Conservation (phyloP, 2,797 vertebrate genomes). For the Triplophysa yarkandensis region DNA sequence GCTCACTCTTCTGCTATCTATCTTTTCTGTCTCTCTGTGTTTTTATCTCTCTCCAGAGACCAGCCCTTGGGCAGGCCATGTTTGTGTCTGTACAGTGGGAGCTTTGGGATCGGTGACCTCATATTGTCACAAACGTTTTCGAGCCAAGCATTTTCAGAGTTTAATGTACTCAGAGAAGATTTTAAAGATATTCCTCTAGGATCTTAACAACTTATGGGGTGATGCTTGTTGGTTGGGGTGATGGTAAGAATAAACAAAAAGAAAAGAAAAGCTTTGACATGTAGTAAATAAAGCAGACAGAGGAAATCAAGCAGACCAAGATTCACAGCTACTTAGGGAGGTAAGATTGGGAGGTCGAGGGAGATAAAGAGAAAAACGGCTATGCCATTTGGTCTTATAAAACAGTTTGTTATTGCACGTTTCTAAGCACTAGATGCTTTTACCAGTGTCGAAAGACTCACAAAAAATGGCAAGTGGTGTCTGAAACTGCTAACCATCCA, state of each 20-base stretch:
- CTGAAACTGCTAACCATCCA: not conserved
- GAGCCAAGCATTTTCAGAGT: constrained; percentile 4
- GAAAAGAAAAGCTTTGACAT: not conserved
- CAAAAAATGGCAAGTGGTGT: constrained; percentile 66
- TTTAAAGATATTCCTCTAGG: constrained; percentile 50
- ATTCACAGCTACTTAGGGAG: constrained; percentile 33
- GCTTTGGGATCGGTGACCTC: constrained; percentile 27
- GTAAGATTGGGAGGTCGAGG: constrained; percentile 51
- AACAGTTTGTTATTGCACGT: constrained; percentile 74
- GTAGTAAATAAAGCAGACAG: constrained; percentile 25
- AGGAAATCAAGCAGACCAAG: not conserved
- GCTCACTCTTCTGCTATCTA: not conserved
- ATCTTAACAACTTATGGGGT: constrained; percentile 46
- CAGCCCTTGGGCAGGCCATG: not conserved
- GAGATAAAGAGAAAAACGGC: constrained; percentile 59
- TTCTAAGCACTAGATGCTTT: constrained; percentile 72
- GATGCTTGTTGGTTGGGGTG: constrained; percentile 1
- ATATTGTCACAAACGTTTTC: constrained; percentile 23
- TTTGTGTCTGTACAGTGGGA: constrained; percentile 45
- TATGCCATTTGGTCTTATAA: constrained; percentile 67
- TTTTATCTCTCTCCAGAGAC: constrained; percentile 18
- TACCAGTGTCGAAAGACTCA: constrained; percentile 70
- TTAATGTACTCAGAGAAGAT: constrained; percentile 23
- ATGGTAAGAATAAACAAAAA: constrained; percentile 13
- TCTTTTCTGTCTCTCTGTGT: constrained; percentile 16